Percentiles rank a stretch among this genome's conserved stretches.
Evolutionary conservation across 2,797 vertebrate species (phyloP).

Genomic region (Natrix natrix): DNA sequence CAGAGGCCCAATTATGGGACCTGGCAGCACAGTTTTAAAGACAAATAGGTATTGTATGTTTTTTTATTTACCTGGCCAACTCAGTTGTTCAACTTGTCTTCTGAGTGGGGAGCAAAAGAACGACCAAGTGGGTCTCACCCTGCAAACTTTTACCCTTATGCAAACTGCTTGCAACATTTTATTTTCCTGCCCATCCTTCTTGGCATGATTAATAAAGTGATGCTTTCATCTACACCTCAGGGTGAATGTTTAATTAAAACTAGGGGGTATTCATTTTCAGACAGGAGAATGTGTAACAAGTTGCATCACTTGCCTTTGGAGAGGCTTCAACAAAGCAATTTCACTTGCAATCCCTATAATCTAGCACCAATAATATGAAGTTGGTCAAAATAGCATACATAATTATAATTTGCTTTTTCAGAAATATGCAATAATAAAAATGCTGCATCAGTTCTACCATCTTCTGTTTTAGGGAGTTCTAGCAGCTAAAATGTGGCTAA

Average conservation of each 20-base stretch:
- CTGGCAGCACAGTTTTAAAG: conserved; percentile 61
- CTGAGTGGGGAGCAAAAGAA: conserved; percentile 31
- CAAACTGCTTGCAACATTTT: conserved; percentile 4
- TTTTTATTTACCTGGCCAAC: conserved; percentile 60
- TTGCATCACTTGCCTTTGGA: conserved; percentile 57
- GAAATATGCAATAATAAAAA: background rate
- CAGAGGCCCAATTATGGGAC: conserved; percentile 73
- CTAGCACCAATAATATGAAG: background rate
- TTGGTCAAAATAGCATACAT: background rate
- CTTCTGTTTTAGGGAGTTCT: background rate
- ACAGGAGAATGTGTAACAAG: conserved; percentile 48
- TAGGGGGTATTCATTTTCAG: conserved; percentile 52
- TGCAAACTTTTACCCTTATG: background rate
- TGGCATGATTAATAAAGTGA: conserved; percentile 35
- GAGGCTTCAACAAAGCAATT: conserved; percentile 28
- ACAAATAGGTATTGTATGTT: conserved; percentile 45
- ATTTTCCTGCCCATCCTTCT: conserved; percentile 16
- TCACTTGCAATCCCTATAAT: conserved; percentile 1
- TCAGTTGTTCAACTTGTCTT: conserved; percentile 44
- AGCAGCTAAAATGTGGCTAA: background rate
- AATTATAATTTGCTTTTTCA: background rate
- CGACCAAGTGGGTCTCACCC: background rate
- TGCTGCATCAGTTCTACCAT: background rate
- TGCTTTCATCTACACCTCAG: conserved; percentile 35
- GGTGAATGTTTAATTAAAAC: conserved; percentile 59